Percentiles rank a stretch among this genome's conserved stretches.
Conservation (phyloP, 2,797 vertebrate species). For the Sebastes umbrosus region DNA sequence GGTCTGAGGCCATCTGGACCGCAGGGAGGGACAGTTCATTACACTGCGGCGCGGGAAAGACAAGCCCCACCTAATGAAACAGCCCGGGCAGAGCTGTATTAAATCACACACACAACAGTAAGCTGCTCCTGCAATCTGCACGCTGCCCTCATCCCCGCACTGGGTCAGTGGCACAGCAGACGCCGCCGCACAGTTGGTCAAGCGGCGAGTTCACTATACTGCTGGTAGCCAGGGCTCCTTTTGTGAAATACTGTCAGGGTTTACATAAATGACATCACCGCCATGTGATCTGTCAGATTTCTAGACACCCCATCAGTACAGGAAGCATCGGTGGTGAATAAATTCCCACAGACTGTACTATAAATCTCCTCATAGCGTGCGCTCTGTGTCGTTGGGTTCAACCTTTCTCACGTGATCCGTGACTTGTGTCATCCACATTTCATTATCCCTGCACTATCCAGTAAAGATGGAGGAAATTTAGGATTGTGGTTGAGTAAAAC, state of each 20-base stretch:
- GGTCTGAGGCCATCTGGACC: conserved; percentile 77
- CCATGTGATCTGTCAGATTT: conserved; percentile 1
- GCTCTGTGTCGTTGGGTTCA: not conserved
- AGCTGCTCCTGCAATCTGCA: conserved; percentile 72
- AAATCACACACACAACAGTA: conserved; percentile 69
- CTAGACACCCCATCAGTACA: not conserved
- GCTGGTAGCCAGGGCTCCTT: conserved; percentile 3
- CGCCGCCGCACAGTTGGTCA: conserved; percentile 8
- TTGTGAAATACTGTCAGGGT: conserved; percentile 11
- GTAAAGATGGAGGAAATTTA: not conserved
- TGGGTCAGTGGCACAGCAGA: conserved; percentile 78
- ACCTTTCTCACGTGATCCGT: not conserved
- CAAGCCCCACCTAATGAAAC: conserved; percentile 76
- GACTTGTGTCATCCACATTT: not conserved
- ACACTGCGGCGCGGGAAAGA: conserved; percentile 54
- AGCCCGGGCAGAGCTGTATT: conserved; percentile 59
- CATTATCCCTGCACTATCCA: not conserved
- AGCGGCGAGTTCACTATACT: conserved; percentile 14
- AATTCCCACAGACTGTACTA: not conserved
- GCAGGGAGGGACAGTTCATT: conserved; percentile 69
- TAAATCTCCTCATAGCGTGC: not conserved
- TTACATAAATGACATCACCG: conserved; percentile 27
- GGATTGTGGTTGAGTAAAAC: not conserved
- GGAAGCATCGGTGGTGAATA: not conserved
- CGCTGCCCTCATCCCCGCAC: conserved; percentile 53